Evolutionary conservation across 2,113 vertebrate genomes (phyloP).

Genomic region (Notothenia rossii): DNA sequence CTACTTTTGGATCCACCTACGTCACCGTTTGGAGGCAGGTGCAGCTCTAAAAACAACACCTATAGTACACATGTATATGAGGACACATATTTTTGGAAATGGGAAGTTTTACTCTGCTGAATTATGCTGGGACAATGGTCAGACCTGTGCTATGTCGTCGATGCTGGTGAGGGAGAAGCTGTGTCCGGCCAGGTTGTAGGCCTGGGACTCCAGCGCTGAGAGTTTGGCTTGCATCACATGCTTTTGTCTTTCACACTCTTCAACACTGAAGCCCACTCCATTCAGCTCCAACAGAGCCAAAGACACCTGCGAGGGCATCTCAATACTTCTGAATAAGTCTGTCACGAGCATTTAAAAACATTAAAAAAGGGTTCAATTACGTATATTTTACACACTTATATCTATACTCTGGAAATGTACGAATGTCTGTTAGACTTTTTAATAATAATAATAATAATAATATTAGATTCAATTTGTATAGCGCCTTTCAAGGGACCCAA

Average conservation of each 20-base stretch:
- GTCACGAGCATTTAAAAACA: constrained; percentile 3
- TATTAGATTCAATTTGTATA: too few relatives aligned
- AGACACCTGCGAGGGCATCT: constrained; percentile 96
- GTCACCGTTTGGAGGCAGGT: constrained; percentile 92
- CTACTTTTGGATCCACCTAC: constrained; percentile 84
- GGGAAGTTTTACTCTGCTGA: not conserved
- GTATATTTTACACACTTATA: too few relatives aligned
- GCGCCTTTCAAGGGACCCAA: too few relatives aligned
- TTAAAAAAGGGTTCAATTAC: not conserved
- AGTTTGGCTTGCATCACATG: constrained; percentile 95
- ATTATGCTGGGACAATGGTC: not conserved
- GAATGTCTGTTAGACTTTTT: not conserved
- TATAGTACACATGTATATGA: constrained; percentile 35
- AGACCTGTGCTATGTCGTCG: constrained; percentile 94
- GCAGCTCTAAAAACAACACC: constrained; percentile 95
- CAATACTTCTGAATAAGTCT: constrained; percentile 90
- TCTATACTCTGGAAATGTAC: not conserved
- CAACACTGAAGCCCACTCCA: constrained; percentile 93
- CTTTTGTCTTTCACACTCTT: constrained; percentile 93
- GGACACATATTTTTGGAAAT: not conserved
- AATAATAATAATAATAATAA: too few relatives aligned
- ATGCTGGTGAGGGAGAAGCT: constrained; percentile 94
- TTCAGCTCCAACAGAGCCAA: constrained; percentile 95
- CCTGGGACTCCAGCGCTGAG: constrained; percentile 87
- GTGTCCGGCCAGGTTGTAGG: constrained; percentile 91